Percentiles rank a stretch among this genome's conserved stretches.
These are phyloP conservation scores for Neocrepidodera transversa DNA, from an alignment of 2,888 invertebrate species.

Conservation along the genomic window DNA sequence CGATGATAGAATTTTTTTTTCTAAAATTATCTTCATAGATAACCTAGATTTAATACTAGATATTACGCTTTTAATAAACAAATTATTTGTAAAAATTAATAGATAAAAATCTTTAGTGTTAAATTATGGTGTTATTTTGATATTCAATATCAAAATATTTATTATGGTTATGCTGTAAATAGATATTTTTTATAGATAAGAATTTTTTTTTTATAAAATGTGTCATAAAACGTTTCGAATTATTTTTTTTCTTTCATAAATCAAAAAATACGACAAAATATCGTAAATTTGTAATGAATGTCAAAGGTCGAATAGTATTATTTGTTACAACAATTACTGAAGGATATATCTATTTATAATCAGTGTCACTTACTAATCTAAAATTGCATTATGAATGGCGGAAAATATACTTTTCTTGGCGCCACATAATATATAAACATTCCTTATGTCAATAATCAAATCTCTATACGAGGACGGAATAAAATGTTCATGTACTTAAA, in stretches of 20 bases:
- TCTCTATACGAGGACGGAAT: conserved; percentile 12
- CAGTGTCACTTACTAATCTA: conserved; percentile 30
- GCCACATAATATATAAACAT: conserved; percentile 30
- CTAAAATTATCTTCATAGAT: too few relatives aligned
- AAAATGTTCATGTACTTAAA: too few relatives aligned
- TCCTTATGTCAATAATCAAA: conserved; percentile 18
- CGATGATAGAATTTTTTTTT: too few relatives aligned
- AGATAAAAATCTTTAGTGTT: conserved; percentile 13
- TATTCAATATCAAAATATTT: conserved; percentile 26
- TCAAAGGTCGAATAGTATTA: conserved; percentile 31
- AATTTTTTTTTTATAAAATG: too few relatives aligned
- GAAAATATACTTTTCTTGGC: conserved; percentile 28
- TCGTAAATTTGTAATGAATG: conserved; percentile 10
- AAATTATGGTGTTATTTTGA: conserved; percentile 21
- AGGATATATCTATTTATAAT: conserved; percentile 31
- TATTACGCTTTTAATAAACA: too few relatives aligned
- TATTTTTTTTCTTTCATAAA: too few relatives aligned
- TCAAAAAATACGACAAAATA: too few relatives aligned
- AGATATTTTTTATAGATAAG: neutral
- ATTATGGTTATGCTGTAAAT: conserved; percentile 1
- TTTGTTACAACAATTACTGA: conserved; percentile 24
- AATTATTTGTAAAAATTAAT: too few relatives aligned
- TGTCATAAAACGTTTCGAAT: too few relatives aligned
- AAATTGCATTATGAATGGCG: conserved; percentile 38
- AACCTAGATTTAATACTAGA: too few relatives aligned